These are phyloP conservation scores for Cynocephalus volans DNA, from an alignment of 2,113 vertebrate genomes.

Conservation along the genomic window DNA sequence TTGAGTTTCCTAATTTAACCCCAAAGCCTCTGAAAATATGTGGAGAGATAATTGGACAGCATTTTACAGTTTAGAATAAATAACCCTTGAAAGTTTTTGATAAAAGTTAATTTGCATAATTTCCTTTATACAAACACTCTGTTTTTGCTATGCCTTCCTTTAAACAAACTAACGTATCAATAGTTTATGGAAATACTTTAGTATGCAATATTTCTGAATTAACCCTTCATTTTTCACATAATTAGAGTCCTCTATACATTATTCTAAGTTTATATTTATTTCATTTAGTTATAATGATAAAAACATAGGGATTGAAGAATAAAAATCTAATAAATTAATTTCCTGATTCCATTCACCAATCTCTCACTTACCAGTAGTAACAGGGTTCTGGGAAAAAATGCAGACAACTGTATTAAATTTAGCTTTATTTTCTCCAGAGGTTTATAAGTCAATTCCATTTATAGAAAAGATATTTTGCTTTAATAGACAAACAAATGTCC, in stretches of 20 bases:
- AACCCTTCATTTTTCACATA: background rate
- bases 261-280: background rate
- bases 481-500: background rate
- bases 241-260: background rate
- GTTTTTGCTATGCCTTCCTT: background rate
- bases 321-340: slow-evolving; percentile 17
- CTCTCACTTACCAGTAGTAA: background rate
- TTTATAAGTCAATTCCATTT: background rate
- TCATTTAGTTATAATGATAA: background rate
- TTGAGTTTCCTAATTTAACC: slow-evolving; percentile 20
- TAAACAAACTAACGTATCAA: background rate
- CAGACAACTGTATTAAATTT: background rate
- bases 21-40: slow-evolving; percentile 5
- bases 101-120: slow-evolving; percentile 17
- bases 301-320: background rate
- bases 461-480: background rate
- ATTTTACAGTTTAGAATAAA: slow-evolving; percentile 52
- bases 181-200: background rate
- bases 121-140: background rate
- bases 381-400: background rate
- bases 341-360: background rate
- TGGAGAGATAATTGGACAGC: background rate
- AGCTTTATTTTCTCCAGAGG: background rate
- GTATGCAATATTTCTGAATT: background rate
- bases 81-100: slow-evolving; percentile 11